Evolutionary conservation across 2,113 vertebrate genomes (phyloP).

Genomic region (Edolisoma coerulescens): DNA sequence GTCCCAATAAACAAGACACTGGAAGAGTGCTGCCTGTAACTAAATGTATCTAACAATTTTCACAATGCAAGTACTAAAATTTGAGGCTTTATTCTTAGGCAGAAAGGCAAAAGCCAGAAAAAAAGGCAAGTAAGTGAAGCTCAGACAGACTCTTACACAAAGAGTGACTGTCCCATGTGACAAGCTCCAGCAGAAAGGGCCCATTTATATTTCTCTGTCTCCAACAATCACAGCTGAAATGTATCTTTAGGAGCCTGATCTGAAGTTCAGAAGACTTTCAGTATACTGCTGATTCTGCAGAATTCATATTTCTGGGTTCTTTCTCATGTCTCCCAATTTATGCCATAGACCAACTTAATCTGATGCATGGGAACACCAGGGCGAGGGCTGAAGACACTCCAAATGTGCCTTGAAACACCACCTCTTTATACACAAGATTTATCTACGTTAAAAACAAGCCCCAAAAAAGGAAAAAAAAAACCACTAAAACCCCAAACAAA

Average conservation of each 20-base stretch:
- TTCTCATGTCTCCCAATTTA: neutral
- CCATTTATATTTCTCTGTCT: slow-evolving; percentile 30
- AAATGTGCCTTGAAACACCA: neutral
- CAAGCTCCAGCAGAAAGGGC: neutral
- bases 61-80: neutral
- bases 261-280: neutral
- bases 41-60: neutral
- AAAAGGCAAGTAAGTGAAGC: neutral
- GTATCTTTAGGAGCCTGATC: neutral
- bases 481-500: neutral
- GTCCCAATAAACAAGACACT: neutral
- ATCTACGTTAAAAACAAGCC: neutral
- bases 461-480: accelerated
- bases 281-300: neutral
- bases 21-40: neutral
- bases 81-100: neutral
- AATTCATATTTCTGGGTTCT: neutral
- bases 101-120: neutral
- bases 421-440: neutral
- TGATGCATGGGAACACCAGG: neutral
- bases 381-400: accelerated
- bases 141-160: neutral
- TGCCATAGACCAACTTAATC: neutral
- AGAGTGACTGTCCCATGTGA: slow-evolving; percentile 1
- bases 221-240: slow-evolving; percentile 26